These are phyloP conservation scores for Chaetorhynchus papuensis DNA, from an alignment of 2,113 vertebrate species.

Conservation along the genomic window DNA sequence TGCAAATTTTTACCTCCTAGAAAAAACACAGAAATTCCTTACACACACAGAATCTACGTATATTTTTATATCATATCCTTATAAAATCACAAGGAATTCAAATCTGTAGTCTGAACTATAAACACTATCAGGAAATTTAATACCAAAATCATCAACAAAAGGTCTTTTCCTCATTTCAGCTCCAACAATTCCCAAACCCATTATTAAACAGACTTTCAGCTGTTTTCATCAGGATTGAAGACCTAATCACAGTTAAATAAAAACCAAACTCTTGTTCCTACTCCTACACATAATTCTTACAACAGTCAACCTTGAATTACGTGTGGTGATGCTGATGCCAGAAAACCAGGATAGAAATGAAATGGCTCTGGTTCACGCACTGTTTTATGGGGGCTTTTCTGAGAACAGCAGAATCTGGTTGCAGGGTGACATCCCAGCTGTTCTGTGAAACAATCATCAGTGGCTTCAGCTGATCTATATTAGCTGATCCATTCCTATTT, in stretches of 20 bases:
- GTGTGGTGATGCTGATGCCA: background rate
- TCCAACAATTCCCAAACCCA: background rate
- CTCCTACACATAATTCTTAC: background rate
- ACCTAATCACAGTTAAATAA: conserved; percentile 18
- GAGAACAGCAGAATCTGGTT: background rate
- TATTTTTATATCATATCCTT: background rate
- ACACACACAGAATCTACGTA: background rate
- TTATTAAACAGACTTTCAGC: background rate
- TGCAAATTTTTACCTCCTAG: background rate
- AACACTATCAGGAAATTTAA: background rate
- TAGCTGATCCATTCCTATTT: background rate
- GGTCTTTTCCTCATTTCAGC: conserved; percentile 19
- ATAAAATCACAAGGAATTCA: background rate
- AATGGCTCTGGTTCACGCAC: background rate
- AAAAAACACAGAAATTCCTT: background rate
- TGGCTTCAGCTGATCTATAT: background rate
- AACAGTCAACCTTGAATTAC: background rate
- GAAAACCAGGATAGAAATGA: background rate
- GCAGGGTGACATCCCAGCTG: background rate
- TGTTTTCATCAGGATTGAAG: background rate
- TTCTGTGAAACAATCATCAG: background rate
- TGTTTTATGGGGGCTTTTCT: background rate
- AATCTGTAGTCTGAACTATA: background rate
- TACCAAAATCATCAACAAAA: background rate
- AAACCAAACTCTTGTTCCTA: background rate